Base-by-base conservation (phyloP, 1,140 invertebrate species). In the Drosophila malerkotliana region DNA sequence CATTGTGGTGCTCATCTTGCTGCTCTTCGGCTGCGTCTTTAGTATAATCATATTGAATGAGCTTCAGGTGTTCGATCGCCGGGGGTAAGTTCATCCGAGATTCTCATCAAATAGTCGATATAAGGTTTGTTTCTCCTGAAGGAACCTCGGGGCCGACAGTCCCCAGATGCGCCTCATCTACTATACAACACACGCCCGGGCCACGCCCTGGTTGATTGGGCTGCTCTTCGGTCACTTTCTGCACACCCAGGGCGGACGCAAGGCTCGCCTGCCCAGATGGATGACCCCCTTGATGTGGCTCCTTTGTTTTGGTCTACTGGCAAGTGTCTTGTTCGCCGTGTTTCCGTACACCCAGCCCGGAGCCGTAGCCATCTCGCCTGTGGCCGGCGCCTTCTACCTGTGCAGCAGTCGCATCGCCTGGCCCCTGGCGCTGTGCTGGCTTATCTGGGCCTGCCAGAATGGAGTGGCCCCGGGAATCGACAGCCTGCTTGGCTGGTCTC, bases 401-500 rank as follows among this genome's bases (percentile, higher is more conserved):
- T 92, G 94, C 15, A 92, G 95, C 21, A 92, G 94, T 53, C 92
- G 95, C 37, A 92, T 94, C 4, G 85, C 92, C 0, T 96, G 96
- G 94, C 92, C 93, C 0, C 5, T 95, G 0, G 93, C 92, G 0
- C 47, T 97, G 1, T 93, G 93, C 2, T 96, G 95, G 95, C 92
- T 97, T 1, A 93, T 96, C n/a, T 94, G 95, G 69, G 94, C 94
- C 0, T 96, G 95, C 73, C 91, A 93, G 4, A 92, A 93, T 47
- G 95, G 94, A 10, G 93, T 94, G 81, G 95, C 94, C 66, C 95
- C 93, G 52, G 89, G 92, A 6, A 77, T 93, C 6, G 93, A 93
- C 51, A 91, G 89, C 77, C 90, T 94, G 21, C 59, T 94, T 5
- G 92, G 92, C n/a, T 82, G 92, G 61, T 59, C 78, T 26, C 72